Percentiles rank a stretch among this genome's conserved stretches.
Conservation (phyloP, 2,797 vertebrate species). For the Coregonus suidteri region DNA sequence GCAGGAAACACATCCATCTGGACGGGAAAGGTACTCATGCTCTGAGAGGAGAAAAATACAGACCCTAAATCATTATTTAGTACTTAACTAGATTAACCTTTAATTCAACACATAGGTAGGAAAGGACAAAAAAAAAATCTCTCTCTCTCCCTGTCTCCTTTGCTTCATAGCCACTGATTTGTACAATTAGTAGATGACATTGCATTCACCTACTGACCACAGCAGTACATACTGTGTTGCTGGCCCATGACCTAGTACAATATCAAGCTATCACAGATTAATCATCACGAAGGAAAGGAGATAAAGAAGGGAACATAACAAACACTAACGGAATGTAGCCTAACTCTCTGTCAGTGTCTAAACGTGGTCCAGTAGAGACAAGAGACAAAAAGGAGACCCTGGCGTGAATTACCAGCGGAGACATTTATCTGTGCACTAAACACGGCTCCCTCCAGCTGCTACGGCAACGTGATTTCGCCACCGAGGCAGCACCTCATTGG, state of each 20-base stretch:
- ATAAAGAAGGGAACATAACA: not conserved
- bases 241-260: not conserved
- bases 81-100: not conserved
- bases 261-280: not conserved
- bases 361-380: conserved; percentile 1
- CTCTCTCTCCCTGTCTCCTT: not conserved
- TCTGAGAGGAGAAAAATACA: conserved; percentile 53
- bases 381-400: not conserved
- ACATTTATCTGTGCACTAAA: conserved; percentile 15
- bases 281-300: not conserved
- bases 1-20: conserved; percentile 71
- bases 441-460: conserved; percentile 2
- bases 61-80: not conserved
- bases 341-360: not conserved
- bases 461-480: not conserved
- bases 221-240: not conserved
- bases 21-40: conserved; percentile 74
- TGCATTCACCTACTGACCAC: not conserved
- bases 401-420: conserved; percentile 11
- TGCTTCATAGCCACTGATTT: not conserved
- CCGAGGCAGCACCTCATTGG: not conserved
- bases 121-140: not conserved
- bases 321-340: not conserved
- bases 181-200: not conserved
- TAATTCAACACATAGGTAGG: not conserved